These are phyloP conservation scores for Ennomos fuscantarius DNA, from an alignment of 2,888 invertebrate species.

Conservation along the genomic window DNA sequence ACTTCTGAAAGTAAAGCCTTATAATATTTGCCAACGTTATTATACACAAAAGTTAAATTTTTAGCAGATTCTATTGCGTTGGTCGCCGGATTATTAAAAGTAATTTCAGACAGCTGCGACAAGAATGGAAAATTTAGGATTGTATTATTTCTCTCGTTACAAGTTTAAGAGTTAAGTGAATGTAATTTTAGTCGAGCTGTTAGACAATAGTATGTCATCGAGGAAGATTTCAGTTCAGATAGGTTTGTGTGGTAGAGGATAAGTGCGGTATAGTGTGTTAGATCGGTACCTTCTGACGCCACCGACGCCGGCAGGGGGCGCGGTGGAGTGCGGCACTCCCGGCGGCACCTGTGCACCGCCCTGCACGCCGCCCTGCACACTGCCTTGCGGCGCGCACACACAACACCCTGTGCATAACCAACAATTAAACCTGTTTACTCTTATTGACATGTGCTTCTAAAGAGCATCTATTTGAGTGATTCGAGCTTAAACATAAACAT, in stretches of 20 bases:
- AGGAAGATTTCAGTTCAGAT: background rate
- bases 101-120: conserved; percentile 31
- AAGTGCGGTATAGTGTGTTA: conserved; percentile 20
- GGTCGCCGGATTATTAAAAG: conserved; percentile 29
- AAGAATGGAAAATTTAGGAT: conserved; percentile 13
- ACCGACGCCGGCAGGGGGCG: conserved; percentile 84
- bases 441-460: too few species aligned
- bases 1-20: conserved; percentile 25
- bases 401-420: conserved; percentile 71
- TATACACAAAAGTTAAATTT: conserved; percentile 19
- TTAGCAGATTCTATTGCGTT: conserved; percentile 15
- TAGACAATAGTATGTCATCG: background rate
- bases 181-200: too few species aligned
- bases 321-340: conserved; percentile 80
- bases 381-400: conserved; percentile 86
- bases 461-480: too few species aligned
- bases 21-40: conserved; percentile 25
- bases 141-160: background rate
- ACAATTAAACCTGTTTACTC: background rate
- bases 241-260: conserved; percentile 6
- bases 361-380: conserved; percentile 82
- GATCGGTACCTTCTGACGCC: conserved; percentile 82
- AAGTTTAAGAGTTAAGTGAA: too few species aligned
- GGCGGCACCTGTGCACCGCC: conserved; percentile 82
- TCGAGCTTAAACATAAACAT: too few species aligned